Percentiles rank a stretch among this genome's conserved stretches.
These are phyloP conservation scores for Amniataba percoides DNA, from an alignment of 2,797 vertebrate genomes.

Conservation along the genomic window DNA sequence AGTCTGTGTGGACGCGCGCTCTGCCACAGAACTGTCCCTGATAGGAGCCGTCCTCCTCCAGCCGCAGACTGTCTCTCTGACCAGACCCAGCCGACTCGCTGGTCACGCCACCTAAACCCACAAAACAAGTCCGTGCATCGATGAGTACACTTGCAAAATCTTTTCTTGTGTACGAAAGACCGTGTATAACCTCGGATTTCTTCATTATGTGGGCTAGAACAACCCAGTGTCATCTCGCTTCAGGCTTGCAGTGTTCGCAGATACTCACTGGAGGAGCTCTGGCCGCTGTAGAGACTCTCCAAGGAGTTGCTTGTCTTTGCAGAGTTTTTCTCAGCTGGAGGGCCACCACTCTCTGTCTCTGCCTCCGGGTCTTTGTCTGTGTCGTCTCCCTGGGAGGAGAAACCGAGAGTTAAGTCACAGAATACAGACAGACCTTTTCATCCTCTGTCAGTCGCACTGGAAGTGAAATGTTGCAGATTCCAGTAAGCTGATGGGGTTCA, in stretches of 20 bases:
- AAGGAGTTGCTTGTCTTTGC: constrained; percentile 89
- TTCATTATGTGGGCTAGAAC: not conserved
- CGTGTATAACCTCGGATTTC: not conserved
- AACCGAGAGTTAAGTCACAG: not conserved
- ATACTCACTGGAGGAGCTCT: constrained; percentile 93
- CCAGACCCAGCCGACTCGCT: constrained; percentile 90
- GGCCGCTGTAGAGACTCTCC: constrained; percentile 93
- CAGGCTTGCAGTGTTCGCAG: not conserved
- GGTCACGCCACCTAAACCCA: constrained; percentile 89
- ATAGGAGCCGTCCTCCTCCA: constrained; percentile 91
- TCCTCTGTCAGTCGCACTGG: not conserved
- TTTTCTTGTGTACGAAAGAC: not conserved
- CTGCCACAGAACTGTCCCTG: constrained; percentile 92
- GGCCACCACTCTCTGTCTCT: constrained; percentile 81
- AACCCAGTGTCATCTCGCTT: not conserved
- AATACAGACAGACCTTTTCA: not conserved
- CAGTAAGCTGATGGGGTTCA: not conserved
- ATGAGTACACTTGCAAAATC: too few species aligned
- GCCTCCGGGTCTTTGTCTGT: constrained; percentile 84
- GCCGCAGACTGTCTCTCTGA: constrained; percentile 90
- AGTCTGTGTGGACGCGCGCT: constrained; percentile 96
- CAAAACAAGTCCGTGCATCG: not conserved
- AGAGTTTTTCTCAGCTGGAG: constrained; percentile 80
- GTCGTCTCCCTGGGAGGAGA: constrained; percentile 85
- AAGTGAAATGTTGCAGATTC: not conserved